Percentiles rank a stretch among this genome's conserved stretches.
These are phyloP conservation scores for Gambusia yucatana DNA, from an alignment of 2,797 vertebrate species.

Conservation along the genomic window DNA sequence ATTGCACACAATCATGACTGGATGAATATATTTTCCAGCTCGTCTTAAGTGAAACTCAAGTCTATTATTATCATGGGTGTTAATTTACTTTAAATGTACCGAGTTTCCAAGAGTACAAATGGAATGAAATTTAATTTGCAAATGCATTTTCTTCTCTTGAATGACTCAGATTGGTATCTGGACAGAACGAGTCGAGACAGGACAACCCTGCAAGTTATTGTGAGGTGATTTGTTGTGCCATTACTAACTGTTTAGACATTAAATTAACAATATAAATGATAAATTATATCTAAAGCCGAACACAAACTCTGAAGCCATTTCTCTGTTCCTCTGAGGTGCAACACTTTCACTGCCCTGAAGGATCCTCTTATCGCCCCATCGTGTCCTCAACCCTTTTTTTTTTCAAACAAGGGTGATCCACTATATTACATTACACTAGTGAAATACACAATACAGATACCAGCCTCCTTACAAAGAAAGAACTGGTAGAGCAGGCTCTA, in stretches of 20 bases:
- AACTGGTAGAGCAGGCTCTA: background rate
- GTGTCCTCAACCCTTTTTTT: background rate
- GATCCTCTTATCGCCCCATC: background rate
- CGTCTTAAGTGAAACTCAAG: background rate
- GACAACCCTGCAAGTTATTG: too few species aligned
- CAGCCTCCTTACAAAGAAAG: background rate
- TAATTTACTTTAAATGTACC: background rate
- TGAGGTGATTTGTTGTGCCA: too few species aligned
- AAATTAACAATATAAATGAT: too few species aligned
- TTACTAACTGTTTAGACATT: too few species aligned
- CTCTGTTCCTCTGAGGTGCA: background rate
- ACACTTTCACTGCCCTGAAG: background rate
- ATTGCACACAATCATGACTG: background rate
- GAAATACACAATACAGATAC: background rate
- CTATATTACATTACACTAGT: background rate
- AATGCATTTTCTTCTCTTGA: background rate
- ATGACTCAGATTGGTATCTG: too few species aligned
- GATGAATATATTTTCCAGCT: background rate
- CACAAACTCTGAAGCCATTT: background rate
- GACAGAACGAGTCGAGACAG: too few species aligned
- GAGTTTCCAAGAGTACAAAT: background rate
- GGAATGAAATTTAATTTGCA: background rate
- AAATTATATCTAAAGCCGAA: background rate
- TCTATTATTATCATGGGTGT: background rate
- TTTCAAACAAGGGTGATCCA: background rate